Base-by-base conservation (phyloP, 64 coral and sea anemone genomes). In the Hydrozoanthus tunicans region DNA sequence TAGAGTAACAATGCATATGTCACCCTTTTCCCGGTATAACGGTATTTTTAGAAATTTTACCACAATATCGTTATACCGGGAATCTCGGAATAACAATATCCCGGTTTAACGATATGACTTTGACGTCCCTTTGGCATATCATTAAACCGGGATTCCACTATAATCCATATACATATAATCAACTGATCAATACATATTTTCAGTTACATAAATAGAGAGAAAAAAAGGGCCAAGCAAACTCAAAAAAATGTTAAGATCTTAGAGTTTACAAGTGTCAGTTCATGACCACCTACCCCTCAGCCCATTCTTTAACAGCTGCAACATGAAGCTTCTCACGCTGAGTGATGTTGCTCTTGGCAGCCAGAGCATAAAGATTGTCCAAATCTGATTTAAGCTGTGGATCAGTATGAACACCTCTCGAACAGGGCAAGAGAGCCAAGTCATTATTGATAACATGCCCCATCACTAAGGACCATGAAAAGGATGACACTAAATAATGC, bases 241-340 rank as follows among this genome's bases (percentile, higher is more conserved):
- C 13, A 74, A 4, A 43, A 4, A 74, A 3, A 74, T 11, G 27
- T 43, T 74, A 74, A 51, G 7, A 74, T n/a, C 24, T 9, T 6
- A 2, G 2, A 74, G 71, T 71, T 5, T 26, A 43, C 32, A 43
- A 43, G 2, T 43, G 32, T 43, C 32, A 43, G 32, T 43, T 43
- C 32, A 43, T 15, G 8, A 11, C 14, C 10, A 6, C 60, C 58
- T 94, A 98, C 96, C 96, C 96, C 20, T 98, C 86, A 13, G 96
- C 85, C 86, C 90, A 98, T n/a, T 90, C 80, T 61, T 98, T 90
- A 20, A 98, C 93, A 53, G 96, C 96, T 3, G 80, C 68, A 5
- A 90, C 93, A 90, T 98, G 96, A 62, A 92, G 90, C 56, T 77
- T 98, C 68, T 98, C 96, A 67, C 96, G 71, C 11, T 82, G 68